A percentile compares a stretch with the other conserved stretches of the same genome.
phyloP scores from a whole-genome alignment of 2,113 vertebrate species.

The Anoura caudifer region DNA sequence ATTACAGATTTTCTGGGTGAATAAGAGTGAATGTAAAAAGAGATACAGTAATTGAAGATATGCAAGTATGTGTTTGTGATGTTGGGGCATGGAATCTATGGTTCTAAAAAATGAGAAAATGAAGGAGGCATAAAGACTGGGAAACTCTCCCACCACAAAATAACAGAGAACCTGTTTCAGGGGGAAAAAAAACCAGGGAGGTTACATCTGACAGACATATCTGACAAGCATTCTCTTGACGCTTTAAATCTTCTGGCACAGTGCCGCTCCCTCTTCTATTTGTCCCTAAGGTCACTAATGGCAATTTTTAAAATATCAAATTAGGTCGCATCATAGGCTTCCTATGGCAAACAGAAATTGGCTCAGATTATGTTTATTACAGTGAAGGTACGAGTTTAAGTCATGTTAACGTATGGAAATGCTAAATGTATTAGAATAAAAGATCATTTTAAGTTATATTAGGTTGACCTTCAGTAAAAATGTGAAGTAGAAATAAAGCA shows the following conservation, averaged over 20 bases:
- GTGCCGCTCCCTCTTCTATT: neutral
- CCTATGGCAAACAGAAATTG: neutral
- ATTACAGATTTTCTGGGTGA: neutral
- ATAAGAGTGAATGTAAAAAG: neutral
- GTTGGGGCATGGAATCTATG: neutral
- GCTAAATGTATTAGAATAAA: neutral
- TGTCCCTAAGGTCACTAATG: neutral
- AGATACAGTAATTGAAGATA: neutral
- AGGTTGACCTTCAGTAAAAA: neutral
- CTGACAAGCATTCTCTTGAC: neutral
- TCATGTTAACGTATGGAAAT: neutral
- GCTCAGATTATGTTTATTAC: neutral
- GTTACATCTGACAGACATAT: neutral
- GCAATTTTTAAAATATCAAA: slow-evolving; percentile 22
- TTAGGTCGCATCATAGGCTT: neutral
- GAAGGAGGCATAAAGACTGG: neutral
- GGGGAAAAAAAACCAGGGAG: neutral
- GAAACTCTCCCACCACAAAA: neutral
- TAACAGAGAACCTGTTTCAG: neutral
- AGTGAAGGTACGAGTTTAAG: neutral
- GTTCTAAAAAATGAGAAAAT: neutral
- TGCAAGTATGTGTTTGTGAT: neutral
- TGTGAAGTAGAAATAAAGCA: neutral
- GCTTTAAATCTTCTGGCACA: neutral
- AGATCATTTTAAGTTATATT: slow-evolving; percentile 4